Percentiles rank a stretch among this genome's conserved stretches.
These are phyloP conservation scores for Todus mexicanus DNA, from an alignment of 2,797 vertebrate genomes.

Conservation along the genomic window DNA sequence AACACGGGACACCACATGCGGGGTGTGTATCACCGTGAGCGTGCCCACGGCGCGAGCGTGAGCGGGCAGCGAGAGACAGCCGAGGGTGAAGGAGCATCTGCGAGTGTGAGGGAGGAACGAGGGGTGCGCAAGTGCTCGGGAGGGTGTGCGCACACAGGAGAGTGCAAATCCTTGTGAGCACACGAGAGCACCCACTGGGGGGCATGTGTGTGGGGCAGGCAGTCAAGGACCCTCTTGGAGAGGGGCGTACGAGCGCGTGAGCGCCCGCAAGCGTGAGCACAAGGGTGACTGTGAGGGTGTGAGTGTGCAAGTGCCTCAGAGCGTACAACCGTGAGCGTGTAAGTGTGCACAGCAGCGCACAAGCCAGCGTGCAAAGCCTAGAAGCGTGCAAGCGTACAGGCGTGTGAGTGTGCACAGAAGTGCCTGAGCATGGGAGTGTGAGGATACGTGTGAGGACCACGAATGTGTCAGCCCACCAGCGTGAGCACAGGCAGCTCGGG, in stretches of 20 bases:
- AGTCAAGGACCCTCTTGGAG: not conserved
- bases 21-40: not conserved
- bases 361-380: not conserved
- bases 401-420: not conserved
- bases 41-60: not conserved
- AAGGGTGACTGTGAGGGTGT: too few species aligned
- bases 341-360: too few species aligned
- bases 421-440: accelerated
- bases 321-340: accelerated
- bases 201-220: not conserved
- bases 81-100: not conserved
- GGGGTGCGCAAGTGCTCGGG: not conserved
- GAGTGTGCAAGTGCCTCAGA: not conserved
- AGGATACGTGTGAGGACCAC: accelerated
- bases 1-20: not conserved
- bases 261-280: not conserved
- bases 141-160: not conserved
- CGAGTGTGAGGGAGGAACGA: not conserved
- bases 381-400: accelerated
- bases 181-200: not conserved
- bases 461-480: not conserved
- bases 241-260: not conserved
- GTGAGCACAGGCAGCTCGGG: not conserved
- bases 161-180: not conserved
- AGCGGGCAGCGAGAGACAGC: not conserved